Evolutionary conservation across 2,888 invertebrate species (phyloP).

Genomic region (Polymixis flavicincta): DNA sequence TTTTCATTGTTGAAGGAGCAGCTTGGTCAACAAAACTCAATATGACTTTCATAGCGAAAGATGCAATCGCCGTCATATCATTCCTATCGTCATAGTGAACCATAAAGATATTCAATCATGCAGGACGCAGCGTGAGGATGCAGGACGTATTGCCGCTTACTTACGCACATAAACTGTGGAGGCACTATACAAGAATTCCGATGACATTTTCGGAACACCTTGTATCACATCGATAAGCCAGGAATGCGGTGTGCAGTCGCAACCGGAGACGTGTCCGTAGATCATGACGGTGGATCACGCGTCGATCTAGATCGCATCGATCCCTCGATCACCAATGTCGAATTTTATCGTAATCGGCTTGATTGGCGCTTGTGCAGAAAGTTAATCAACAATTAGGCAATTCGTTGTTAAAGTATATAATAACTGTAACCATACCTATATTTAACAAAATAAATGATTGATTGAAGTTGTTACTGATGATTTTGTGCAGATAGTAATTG

Average conservation of each 20-base stretch:
- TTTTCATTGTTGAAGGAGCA: background rate
- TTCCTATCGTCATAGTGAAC: no score
- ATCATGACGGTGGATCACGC: slow-evolving; percentile 68
- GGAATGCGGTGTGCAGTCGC: slow-evolving; percentile 60
- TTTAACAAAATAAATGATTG: no score
- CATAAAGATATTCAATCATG: no score
- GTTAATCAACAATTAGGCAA: slow-evolving; percentile 38
- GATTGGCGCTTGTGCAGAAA: slow-evolving; percentile 42
- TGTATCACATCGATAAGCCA: slow-evolving; percentile 47
- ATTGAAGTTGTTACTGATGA: slow-evolving; percentile 27
- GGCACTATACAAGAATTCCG: slow-evolving; percentile 28
- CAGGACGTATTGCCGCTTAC: background rate
- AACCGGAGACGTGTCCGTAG: slow-evolving; percentile 57
- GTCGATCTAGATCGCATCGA: slow-evolving; percentile 58
- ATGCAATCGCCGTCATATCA: background rate
- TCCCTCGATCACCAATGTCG: slow-evolving; percentile 60
- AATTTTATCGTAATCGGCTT: slow-evolving; percentile 49
- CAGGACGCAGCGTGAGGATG: no score
- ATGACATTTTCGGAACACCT: slow-evolving; percentile 56
- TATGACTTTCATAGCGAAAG: background rate
- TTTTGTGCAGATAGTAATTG: slow-evolving; percentile 3
- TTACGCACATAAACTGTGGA: slow-evolving; percentile 17
- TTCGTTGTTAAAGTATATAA: no score
- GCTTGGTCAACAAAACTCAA: background rate
- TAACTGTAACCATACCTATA: no score